These are phyloP conservation scores for Terrapene triunguis DNA, from an alignment of 2,113 vertebrate species.

Conservation along the genomic window DNA sequence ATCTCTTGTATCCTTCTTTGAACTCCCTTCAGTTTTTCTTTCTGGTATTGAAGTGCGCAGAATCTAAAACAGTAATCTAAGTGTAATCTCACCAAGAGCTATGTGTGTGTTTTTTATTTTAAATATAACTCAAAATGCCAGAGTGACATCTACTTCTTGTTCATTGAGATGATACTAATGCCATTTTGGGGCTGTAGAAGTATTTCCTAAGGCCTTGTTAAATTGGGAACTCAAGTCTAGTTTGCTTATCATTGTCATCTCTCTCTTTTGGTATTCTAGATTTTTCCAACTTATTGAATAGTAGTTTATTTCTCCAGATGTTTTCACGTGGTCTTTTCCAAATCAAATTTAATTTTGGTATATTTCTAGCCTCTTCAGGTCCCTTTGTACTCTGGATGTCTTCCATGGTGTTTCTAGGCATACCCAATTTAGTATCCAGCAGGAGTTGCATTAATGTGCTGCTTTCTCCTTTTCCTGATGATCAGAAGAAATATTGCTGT, in stretches of 20 bases:
- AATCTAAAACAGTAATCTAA: neutral
- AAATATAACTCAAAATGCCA: constrained; percentile 41
- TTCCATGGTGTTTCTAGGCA: constrained; percentile 38
- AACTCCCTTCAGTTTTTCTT: neutral
- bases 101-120: neutral
- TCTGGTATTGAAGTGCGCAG: neutral
- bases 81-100: neutral
- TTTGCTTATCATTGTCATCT: constrained; percentile 60
- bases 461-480: neutral
- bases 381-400: constrained; percentile 16
- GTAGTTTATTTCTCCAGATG: constrained; percentile 71
- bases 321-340: constrained; percentile 47
- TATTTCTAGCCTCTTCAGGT: constrained; percentile 15
- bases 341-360: constrained; percentile 48
- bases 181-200: neutral
- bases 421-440: constrained; percentile 3
- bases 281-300: constrained; percentile 59
- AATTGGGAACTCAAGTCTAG: constrained; percentile 53
- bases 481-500: neutral
- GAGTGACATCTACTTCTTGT: constrained; percentile 14
- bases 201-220: constrained; percentile 52
- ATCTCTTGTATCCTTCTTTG: neutral
- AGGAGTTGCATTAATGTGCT: constrained; percentile 21
- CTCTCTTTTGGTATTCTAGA: constrained; percentile 69
- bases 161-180: constrained; percentile 29